Evolutionary conservation across 2,888 invertebrate genomes (phyloP), one percentile per base, ranked within the genome.

Genomic region (Nymphalis c-album): DNA sequence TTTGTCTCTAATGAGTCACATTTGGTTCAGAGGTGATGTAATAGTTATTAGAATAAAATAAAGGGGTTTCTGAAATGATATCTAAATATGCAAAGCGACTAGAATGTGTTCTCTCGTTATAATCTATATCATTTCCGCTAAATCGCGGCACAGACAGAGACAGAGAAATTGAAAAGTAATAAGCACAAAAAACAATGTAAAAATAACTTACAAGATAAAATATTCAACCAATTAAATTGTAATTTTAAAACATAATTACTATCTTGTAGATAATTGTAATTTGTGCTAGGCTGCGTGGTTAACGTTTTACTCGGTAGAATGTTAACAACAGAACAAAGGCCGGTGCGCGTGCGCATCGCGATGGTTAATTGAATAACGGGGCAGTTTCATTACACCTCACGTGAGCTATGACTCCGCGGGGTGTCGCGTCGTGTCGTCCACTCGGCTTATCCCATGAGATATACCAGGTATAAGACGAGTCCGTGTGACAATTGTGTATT

Each of bases 291-390:
- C 35, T 18, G 10, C n/a, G 35, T 35, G n/a, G 31, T 35, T 35
- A 57, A 57, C 8, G 8, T n/a, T 18, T 35, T 10, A 31, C 31
- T 40, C 48, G 48, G 48, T 48, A 48, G n/a, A 48, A 48, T 57
- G 57, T 35, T 57, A 35, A 57, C 35, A 57, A n/a, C 40, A 16
- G 35, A 40, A 57, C 57, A 57, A 57, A 57, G 35, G n/a, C 8
- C 2, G 1, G 22, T 58, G 60, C 64, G 60, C 48, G 55, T 60
- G 68, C 60, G 60, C 60, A 60, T 60, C 47, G 58, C 62, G 61
- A 45, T 48, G 26, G 63, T 60, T 63, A 64, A 64, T 68, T 63
- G 63, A 67, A 59, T 60, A 63, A 60, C 63, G 68, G 53, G 50
- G 55, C 63, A 50, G 45, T 26, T 62, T 50, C 67, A 51, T 67